Percentiles rank a stretch among this genome's conserved stretches.
Conservation (phyloP, 2,888 invertebrate species). For the Drosophila multiciliata region DNA sequence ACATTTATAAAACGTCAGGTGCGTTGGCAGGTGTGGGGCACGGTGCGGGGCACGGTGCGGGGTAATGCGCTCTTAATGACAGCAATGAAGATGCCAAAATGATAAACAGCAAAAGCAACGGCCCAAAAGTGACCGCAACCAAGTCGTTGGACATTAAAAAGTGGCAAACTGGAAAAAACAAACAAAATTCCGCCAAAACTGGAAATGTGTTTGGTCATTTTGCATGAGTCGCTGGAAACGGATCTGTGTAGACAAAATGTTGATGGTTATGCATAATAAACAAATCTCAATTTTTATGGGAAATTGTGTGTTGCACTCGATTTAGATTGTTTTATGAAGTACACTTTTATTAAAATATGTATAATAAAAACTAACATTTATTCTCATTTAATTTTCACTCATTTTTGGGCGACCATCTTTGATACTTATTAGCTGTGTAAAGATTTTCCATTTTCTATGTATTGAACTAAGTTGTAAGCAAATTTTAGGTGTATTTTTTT, state of each 20-base stretch:
- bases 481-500: neutral
- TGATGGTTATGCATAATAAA: conserved; percentile 14
- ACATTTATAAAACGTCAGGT: conserved; percentile 78
- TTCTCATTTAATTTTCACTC: neutral
- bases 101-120: conserved; percentile 73
- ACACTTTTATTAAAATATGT: too few relatives aligned
- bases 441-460: neutral
- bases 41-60: conserved; percentile 13
- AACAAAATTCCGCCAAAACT: conserved; percentile 53
- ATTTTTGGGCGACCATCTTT: neutral
- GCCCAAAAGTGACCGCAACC: conserved; percentile 57
- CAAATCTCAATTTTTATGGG: neutral
- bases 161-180: conserved; percentile 45
- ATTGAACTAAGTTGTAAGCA: neutral
- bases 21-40: conserved; percentile 35
- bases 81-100: conserved; percentile 82
- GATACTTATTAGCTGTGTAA: neutral
- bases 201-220: conserved; percentile 72
- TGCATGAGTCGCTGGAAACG: conserved; percentile 13
- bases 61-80: conserved; percentile 78
- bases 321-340: neutral
- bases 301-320: neutral
- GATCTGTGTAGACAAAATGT: conserved; percentile 18
- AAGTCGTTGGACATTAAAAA: conserved; percentile 38
- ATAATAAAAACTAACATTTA: neutral